phyloP scores from a whole-genome alignment of 2,113 vertebrate genomes.

The Tinamus guttatus region DNA sequence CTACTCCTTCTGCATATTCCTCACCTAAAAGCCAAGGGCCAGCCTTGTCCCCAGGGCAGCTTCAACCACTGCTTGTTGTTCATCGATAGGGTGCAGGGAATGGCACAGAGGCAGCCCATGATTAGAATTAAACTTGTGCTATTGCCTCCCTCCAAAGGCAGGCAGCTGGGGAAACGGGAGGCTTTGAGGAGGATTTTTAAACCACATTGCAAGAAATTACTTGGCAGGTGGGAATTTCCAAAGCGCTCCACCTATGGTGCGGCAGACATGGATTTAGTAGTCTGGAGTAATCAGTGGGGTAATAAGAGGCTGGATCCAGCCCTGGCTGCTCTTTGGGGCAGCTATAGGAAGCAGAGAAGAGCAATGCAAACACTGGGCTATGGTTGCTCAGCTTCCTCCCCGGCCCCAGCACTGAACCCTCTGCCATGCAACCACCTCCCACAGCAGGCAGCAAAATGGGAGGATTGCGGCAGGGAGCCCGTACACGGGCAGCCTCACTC shows the following conservation, averaged over 20 bases:
- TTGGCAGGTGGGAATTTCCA: not conserved
- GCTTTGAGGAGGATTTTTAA: not conserved
- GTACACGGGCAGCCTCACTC: not conserved
- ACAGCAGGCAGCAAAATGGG: not conserved
- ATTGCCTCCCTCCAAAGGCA: not conserved
- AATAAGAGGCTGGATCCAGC: not conserved
- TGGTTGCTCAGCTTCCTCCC: too few relatives aligned
- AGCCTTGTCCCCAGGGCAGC: not conserved
- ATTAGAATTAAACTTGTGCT: not conserved
- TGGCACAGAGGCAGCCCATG: not conserved
- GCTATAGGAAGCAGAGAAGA: not conserved
- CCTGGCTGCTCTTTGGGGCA: not conserved
- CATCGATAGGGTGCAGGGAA: not conserved
- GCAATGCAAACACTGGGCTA: not conserved
- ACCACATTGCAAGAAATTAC: not conserved
- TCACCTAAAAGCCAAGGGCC: not conserved
- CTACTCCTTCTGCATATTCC: not conserved
- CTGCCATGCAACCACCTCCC: too few relatives aligned
- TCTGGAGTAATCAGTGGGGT: rapidly evolving
- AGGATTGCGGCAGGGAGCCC: not conserved
- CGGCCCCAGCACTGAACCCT: not conserved
- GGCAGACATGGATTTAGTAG: rapidly evolving
- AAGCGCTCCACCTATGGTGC: not conserved
- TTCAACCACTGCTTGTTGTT: not conserved
- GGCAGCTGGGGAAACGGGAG: not conserved